phyloP scores from a whole-genome alignment of 1,140 invertebrate species.

The Aporrectodea caliginosa region DNA sequence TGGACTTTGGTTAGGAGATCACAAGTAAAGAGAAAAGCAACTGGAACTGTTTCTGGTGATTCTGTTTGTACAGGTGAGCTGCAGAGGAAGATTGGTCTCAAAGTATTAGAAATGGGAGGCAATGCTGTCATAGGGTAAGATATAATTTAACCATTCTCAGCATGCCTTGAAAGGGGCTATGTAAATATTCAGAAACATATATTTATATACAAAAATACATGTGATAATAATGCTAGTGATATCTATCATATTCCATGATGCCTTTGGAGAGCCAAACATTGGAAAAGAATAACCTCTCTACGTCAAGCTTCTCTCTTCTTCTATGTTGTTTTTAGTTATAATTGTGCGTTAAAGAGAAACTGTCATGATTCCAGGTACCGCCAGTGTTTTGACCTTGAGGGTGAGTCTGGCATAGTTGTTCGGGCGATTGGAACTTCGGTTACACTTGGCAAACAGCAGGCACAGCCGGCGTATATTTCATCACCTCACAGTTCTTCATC shows the following conservation, averaged over 20 bases:
- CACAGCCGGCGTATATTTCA: constrained; percentile 33
- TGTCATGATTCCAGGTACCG: constrained; percentile 73
- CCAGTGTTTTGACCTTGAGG: constrained; percentile 93
- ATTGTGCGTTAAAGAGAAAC: too few relatives aligned
- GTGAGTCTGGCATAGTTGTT: constrained; percentile 88
- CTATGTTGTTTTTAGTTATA: too few relatives aligned
- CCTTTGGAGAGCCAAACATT: too few relatives aligned
- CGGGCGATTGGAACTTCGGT: constrained; percentile 87
- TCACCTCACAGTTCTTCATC: constrained; percentile 40
- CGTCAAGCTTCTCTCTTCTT: too few relatives aligned
- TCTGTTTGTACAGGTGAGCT: constrained; percentile 81
- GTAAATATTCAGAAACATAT: too few relatives aligned
- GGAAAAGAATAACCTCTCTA: too few relatives aligned
- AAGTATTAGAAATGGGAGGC: constrained; percentile 87
- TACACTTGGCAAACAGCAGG: constrained; percentile 35
- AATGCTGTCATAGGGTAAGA: constrained; percentile 80
- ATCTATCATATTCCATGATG: too few relatives aligned
- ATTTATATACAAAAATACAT: too few relatives aligned
- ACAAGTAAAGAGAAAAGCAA: too few relatives aligned
- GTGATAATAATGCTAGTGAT: too few relatives aligned
- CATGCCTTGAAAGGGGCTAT: not conserved
- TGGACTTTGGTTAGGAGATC: too few relatives aligned
- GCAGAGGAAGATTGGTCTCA: constrained; percentile 87
- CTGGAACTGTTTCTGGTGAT: too few relatives aligned
- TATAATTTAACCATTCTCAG: not conserved